Evolutionary conservation across 2,888 invertebrate genomes (phyloP), one percentile per base, ranked within the genome.

Genomic region (Drosophila buzzatii): DNA sequence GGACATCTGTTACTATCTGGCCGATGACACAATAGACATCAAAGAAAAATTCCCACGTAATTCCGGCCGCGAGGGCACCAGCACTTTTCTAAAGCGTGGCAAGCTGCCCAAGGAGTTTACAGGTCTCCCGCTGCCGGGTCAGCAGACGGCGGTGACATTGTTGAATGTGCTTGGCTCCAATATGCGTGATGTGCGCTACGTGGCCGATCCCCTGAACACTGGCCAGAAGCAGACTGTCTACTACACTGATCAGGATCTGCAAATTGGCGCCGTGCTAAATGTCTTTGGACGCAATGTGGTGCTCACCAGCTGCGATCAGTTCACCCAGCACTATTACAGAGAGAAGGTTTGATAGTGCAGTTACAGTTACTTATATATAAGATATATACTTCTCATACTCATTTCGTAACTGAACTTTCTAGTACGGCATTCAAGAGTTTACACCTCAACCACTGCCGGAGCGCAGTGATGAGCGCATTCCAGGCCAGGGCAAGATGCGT

Each of bases 1-100:
- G 69, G 96, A 97, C 89, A 94, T 99, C 16, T 96, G 96, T 89
- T 98, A 97, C 91, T 98, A 96, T 93, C 94, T 98, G 53, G 95
- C 97, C 0, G 98, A 98, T 89, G 97, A 97, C 85, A 98, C 98
- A 0, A 96, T 98, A 12, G 98, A 98, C 92, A 96, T 99, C 8
- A 96, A 96, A 82, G 98, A 98, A 93, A 94, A 94, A 47, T 91
- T 95, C 57, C 94, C 94, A 0, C 93, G 94, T 0, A 96, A 96
- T 90, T 95, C 96, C 1, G 97, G 97, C 0, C 94, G 95, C 52
- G 96, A 97, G 91, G 94, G 95, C 2, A 95, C 95, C 9, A 95
- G 95, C 3, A 95, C 96, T 92, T 96, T 98, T 90, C 92, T 98
- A 35, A 95, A 95, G 84, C 94, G 97, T 73, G 95, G 95, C 86